Conservation (phyloP, 2,888 invertebrate species). For the Clitarchus hookeri region DNA sequence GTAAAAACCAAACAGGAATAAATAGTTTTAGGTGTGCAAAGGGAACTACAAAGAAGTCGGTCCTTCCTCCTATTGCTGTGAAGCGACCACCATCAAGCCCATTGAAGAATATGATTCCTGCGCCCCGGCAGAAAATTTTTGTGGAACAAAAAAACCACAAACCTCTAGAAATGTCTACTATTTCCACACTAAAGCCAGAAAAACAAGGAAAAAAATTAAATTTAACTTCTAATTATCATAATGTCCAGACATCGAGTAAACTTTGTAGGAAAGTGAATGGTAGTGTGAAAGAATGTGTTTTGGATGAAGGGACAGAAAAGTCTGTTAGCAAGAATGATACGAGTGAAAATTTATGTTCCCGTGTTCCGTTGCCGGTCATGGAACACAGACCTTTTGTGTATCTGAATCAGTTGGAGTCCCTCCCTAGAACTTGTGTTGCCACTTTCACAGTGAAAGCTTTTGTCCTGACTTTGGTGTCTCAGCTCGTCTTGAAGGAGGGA, state of each 20-base stretch:
- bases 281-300: background rate
- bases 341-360: background rate
- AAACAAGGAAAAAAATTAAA: background rate
- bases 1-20: background rate
- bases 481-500: slow-evolving; percentile 48
- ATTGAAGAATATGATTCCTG: background rate
- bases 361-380: background rate
- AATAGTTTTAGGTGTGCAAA: background rate
- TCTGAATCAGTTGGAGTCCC: slow-evolving; percentile 20
- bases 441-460: slow-evolving; percentile 51
- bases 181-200: background rate
- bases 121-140: background rate
- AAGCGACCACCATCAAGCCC: slow-evolving; percentile 5
- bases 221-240: background rate
- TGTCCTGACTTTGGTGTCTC: slow-evolving; percentile 53
- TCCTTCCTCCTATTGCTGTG: background rate
- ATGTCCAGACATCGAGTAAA: background rate
- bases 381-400: slow-evolving; percentile 30
- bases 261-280: background rate
- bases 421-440: background rate
- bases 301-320: background rate
- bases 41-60: background rate
- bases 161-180: background rate
- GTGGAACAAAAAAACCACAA: background rate
- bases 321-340: background rate